Evolutionary conservation across 2,113 vertebrate species (phyloP), one percentile per base, ranked within the genome.

Genomic region (Thymallus thymallus): DNA sequence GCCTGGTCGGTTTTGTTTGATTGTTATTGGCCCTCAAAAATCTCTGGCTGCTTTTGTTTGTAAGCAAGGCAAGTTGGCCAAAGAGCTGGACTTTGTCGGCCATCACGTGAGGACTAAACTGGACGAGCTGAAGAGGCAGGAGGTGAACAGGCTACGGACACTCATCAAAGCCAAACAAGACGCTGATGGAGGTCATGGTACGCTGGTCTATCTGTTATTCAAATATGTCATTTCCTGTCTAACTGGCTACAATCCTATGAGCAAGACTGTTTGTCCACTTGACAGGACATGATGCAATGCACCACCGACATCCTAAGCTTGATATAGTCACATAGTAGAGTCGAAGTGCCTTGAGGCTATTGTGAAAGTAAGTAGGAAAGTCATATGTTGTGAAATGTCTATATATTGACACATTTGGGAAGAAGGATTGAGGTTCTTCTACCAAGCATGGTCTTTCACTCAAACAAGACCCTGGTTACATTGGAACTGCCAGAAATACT

Each of bases 101-200:
- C 95, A 98, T 78, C 92, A 95, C 26, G 94, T 98, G 79, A 94
- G 96, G 82, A 96, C 95, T 68, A 95, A 94, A 72, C 92, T 98
- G 85, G 97, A 99, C 82, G 96, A 99, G 87, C 80, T 98, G 75
- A 98, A 98, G 90, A 92, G 96, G 76, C 95, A 99, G 88, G 97
- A 99, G 83, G 93, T 99, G 76, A 93, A 91, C 88, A 87, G 97
- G 69, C 90, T 99, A 83, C 93, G 97, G 75, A 95, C 95, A 90
- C 89, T 99, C 72, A 96, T 99, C 89, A 97, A 95, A 92, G 96
- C 93, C 80, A 97, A 98, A 86, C 91, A 95, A 58, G 95, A 97
- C 92, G 83, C 94, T 6, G 75, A 92, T 86, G 92, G 90, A 76
- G 93, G 95, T 87, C 92, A 94, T 83, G 87, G 80, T 86, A 82